Base-by-base conservation (phyloP, 2,113 vertebrate genomes). In the Donacobius atricapilla region DNA sequence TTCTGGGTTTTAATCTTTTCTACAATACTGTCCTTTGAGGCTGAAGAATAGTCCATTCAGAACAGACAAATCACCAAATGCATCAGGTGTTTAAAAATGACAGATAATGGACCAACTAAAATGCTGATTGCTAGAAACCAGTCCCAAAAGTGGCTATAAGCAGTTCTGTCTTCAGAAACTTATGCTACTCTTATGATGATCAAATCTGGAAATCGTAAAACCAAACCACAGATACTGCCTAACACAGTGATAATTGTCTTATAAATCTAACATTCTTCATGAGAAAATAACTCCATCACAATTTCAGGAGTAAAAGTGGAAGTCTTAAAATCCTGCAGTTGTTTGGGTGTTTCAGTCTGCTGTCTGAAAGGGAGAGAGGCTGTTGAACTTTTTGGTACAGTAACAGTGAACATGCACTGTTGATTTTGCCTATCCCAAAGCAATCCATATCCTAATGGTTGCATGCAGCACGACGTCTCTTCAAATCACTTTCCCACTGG, bases 371-470 rank as follows among this genome's bases (percentile, higher is more conserved):
- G 15, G 45, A 35, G 13, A 63, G 24, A 44, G 4, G 11, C 3
- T 65, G 9, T 19, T 42, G 22, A 5, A 45, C 1, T n/a, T 60
- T 84, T 44, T 76, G 35, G 4, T 4, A 18, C 5, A 56, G 27
- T 25, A 25, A 19, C 6, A 64, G 6, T 66, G 50, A 73, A 48
- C 0, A 3, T 9, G 5, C 5, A 6, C 11, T 48, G 2, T 15
- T 91, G 51, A 44, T 28, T 71, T 82, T 85, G 3, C 5, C 28
- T 37, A 1, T 25, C 17, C 40, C 37, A 80, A 21, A 90, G 4
- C 7, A 31, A 75, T 18, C 16, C 1, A 0, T 56, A 23, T 10
- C 22, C 60, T 40, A 75, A 54, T 45, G 31, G 21, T 18, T 48
- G 7, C 18, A 40, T 11, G 6, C 42, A 75, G 4, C 13, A 61